Evolutionary conservation across 1,140 invertebrate genomes (phyloP), one percentile per base, ranked within the genome.

Genomic region (Leptinotarsa texana): DNA sequence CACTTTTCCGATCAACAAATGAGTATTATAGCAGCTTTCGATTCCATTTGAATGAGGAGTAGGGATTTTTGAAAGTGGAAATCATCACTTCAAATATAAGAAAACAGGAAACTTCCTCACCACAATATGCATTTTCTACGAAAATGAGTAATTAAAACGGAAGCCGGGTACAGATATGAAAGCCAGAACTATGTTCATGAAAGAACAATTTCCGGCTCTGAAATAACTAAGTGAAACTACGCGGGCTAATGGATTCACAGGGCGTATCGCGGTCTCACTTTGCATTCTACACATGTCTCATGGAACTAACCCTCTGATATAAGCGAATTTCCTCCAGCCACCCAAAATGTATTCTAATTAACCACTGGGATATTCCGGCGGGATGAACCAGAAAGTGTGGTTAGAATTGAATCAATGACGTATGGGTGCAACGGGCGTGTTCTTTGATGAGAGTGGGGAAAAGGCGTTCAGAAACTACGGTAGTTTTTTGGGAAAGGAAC

Each of bases 131-230:
- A 57, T 15, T 57, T 57, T 18, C 51, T 57, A 18, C 51, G 15
- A 4, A 18, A n/a, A n/a, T 15, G 5, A 57, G 15, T 57, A 57
- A 57, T 57, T 57, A 57, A 57, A 57, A 57, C n/a, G 51, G n/a
- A 57, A 57, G n/a, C 51, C 15, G 51, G 1, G 6, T 57, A 5
- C 51, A 18, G 51, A 57, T 57, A 57, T 57, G 51, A n/a, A 57
- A 57, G 51, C 51, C 51, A 57, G 51, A 57, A 57, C 51, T n/a
- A 57, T 57, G 51, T 57, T 57, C 51, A 57, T 57, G 51, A 57
- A 57, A 57, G 51, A 57, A 57, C 51, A 57, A 57, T 57, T 57
- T 57, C 51, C 51, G 51, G 4, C 51, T 57, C 51, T 18, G 51
- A 57, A 57, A 17, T 57, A 57, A 57, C 51, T 57, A 57, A 57